Percentiles rank a stretch among this genome's conserved stretches.
These are phyloP conservation scores for Phoxinus phoxinus DNA, from an alignment of 2,113 vertebrate genomes.

Conservation along the genomic window DNA sequence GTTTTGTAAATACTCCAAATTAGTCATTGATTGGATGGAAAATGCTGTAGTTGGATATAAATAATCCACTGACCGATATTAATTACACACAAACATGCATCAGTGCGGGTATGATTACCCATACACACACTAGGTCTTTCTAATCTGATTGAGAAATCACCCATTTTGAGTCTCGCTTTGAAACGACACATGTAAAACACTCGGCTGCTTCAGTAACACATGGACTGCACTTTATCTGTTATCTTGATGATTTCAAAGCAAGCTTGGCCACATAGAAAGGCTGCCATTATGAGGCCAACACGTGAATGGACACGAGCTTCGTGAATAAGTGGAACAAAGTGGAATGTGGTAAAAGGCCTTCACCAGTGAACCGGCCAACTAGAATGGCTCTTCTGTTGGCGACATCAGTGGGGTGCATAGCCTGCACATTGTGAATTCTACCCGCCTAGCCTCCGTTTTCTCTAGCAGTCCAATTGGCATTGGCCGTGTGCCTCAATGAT, in stretches of 20 bases:
- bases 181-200: background rate
- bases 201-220: background rate
- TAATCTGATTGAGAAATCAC: background rate
- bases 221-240: slow-evolving; percentile 44
- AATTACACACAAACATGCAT: background rate
- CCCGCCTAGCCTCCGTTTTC: slow-evolving; percentile 46
- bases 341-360: slow-evolving; percentile 68
- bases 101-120: slow-evolving; percentile 39
- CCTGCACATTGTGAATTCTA: slow-evolving; percentile 71
- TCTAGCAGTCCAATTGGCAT: slow-evolving; percentile 25
- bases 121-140: background rate
- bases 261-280: background rate
- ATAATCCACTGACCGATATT: background rate
- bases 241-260: slow-evolving; percentile 56
- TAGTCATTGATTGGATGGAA: background rate
- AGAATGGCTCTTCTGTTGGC: slow-evolving; percentile 76
- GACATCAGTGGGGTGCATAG: slow-evolving; percentile 65
- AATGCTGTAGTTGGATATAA: background rate
- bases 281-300: slow-evolving; percentile 59
- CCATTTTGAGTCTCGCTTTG: background rate
- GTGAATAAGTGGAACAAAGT: slow-evolving; percentile 62
- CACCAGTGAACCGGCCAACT: slow-evolving; percentile 56
- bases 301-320: slow-evolving; percentile 65
- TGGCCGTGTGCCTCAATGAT: slow-evolving; percentile 60
- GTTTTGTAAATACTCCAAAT: slow-evolving; percentile 4